Evolutionary conservation across 2,888 invertebrate genomes (phyloP).

Genomic region (Melieria omissa): DNA sequence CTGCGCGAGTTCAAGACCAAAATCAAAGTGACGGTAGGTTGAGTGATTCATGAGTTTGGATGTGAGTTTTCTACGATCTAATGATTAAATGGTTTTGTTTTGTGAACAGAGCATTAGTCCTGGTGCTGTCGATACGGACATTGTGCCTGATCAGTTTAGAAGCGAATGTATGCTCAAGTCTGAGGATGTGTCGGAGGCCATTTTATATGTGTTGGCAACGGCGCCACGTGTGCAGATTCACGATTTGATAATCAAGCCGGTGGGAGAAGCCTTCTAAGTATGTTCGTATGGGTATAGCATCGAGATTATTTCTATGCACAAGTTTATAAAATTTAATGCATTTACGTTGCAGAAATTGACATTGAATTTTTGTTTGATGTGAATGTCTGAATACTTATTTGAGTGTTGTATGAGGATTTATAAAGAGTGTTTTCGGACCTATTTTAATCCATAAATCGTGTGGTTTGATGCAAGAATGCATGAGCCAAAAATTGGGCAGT

Average conservation of each 20-base stretch:
- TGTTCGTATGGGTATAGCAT: too few species aligned
- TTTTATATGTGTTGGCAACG: slow-evolving; percentile 47
- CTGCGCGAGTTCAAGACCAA: slow-evolving; percentile 46
- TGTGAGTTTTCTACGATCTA: background rate
- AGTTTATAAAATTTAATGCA: too few species aligned
- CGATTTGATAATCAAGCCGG: slow-evolving; percentile 54
- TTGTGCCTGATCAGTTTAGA: slow-evolving; percentile 10
- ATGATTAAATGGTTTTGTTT: slow-evolving; percentile 14
- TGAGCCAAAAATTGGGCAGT: too few species aligned
- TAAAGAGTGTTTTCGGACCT: too few species aligned
- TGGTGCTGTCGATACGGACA: slow-evolving; percentile 48
- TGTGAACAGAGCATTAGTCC: slow-evolving; percentile 49
- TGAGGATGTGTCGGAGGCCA: slow-evolving; percentile 48
- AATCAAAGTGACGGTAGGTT: slow-evolving; percentile 44
- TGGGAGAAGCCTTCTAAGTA: slow-evolving; percentile 50
- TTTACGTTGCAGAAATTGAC: background rate
- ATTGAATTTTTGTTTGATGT: too few species aligned
- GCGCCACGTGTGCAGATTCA: slow-evolving; percentile 46
- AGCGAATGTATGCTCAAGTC: slow-evolving; percentile 38
- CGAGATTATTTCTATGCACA: too few species aligned
- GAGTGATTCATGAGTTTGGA: background rate
- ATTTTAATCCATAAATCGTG: too few species aligned
- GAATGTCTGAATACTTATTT: too few species aligned
- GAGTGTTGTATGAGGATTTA: too few species aligned
- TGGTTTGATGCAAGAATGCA: too few species aligned